Evolutionary conservation across 2,888 invertebrate genomes (phyloP), one percentile per base, ranked within the genome.

Genomic region (Nymphalis polychloros): DNA sequence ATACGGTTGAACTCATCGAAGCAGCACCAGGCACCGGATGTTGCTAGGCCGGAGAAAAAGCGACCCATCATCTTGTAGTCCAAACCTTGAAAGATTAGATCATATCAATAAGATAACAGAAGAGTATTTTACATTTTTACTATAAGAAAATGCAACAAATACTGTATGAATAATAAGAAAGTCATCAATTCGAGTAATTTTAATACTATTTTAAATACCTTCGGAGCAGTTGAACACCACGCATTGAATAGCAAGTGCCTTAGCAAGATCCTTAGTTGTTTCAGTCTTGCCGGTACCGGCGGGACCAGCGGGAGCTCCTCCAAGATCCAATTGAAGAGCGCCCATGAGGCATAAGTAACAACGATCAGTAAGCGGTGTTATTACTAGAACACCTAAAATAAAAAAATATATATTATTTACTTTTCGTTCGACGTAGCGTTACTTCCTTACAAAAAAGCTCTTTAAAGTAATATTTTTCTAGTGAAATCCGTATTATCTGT

Each of bases 171-270:
- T 0, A 41, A 13, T 41, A 13, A 41, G 35, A 41, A 41, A 13
- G 3, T 13, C 41, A 41, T 13, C 13, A 41, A 41, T 41, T 41
- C 8, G 10, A 41, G 35, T 7, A 19, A 19, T 19, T 20, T 50
- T 19, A 19, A 13, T 6, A 16, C 13, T 68, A 57, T 19, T 19
- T 31, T n/a, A 57, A 52, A 35, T 53, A 89, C 96, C 97, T 88
- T 97, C 97, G 0, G 97, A 97, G 80, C 97, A 98, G 86, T 98
- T 98, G 83, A 98, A 98, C 1, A 98, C 97, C 0, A 98, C 97
- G 81, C 97, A 98, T 84, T 97, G 97, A 75, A 97, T 96, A 6
- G 97, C 97, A 47, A 97, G 85, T 0, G 97, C 95, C 85, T 98
- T 98, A 10, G 97, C 97, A 77, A 98, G 89, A 89, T 97, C 97